Evolutionary conservation across 2,113 vertebrate genomes (phyloP), one percentile per base, ranked within the genome.

Genomic region (Miniopterus natalensis): DNA sequence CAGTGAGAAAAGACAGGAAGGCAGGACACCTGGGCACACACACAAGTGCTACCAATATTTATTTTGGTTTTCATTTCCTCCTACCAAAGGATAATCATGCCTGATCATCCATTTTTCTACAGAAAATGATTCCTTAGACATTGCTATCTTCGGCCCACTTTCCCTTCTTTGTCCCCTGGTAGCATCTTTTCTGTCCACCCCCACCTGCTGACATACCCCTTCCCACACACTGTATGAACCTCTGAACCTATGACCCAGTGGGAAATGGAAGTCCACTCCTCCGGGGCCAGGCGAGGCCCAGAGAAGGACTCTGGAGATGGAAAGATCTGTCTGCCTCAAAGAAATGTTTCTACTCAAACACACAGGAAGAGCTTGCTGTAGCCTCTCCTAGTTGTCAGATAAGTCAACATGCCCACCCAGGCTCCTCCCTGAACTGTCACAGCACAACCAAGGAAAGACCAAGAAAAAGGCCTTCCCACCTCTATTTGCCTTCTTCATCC

Each of bases 11-110:
- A 36, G 36, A 36, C 36, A 36, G 36, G 36, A 36, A 36, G 36
- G 36, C 36, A 36, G 36, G 36, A 36, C 77, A 95, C 55, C 57
- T 42, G 87, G 86, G 31, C 61, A 79, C 14, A 84, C 11, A 59
- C 0, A 42, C 3, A 55, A 66, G 10, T 80, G 20, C 18, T 25
- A 47, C 11, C 10, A 13, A 15, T 6, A 6, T 25, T 71, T 66
- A 20, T 57, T 93, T 85, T 80, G 66, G n/a, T 49, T 93, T 93
- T 71, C 85, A 85, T 17, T 53, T 92, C 90, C 31, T 53, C 84
- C 80, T 36, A 36, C 36, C 36, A 2, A 36, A 36, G 36, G 74
- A 13, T 61, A 36, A 31, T 75, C 68, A 57, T 23, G 36, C 61
- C 63, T 80, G 0, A 0, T 29, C 86, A 51, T 53, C 27, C 18